Evolutionary conservation across 2,797 vertebrate genomes (phyloP).

Genomic region (Staurois parvus): DNA sequence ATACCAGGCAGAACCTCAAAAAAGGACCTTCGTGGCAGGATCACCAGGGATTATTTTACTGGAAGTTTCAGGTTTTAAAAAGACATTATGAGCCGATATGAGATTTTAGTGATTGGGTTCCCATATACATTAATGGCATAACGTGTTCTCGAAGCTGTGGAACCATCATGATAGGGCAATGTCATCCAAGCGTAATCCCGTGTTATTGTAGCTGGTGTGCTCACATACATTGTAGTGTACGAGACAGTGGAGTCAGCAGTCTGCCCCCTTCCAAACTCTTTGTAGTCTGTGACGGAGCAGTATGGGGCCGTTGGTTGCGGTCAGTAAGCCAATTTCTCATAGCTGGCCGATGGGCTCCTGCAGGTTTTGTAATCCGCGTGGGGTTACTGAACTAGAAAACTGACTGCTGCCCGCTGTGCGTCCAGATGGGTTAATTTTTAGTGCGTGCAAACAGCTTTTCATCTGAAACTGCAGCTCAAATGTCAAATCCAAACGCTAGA

Average conservation of each 20-base stretch:
- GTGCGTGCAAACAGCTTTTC: neutral
- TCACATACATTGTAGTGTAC: neutral
- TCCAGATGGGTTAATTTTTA: neutral
- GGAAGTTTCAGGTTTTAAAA: too few relatives aligned
- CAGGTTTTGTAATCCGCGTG: conserved; percentile 30
- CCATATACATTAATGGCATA: too few relatives aligned
- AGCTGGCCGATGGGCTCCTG: neutral
- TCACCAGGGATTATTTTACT: too few relatives aligned
- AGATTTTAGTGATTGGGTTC: too few relatives aligned
- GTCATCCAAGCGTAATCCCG: neutral
- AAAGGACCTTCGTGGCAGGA: too few relatives aligned
- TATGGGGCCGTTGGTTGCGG: neutral
- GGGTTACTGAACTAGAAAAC: conserved; percentile 37
- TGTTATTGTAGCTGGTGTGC: conserved; percentile 17
- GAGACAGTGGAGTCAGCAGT: conserved; percentile 20
- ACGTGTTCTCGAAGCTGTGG: too few relatives aligned
- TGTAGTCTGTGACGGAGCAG: conserved; percentile 6
- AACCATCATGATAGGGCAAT: neutral
- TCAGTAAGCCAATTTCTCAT: conserved; percentile 14
- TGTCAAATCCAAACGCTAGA: neutral
- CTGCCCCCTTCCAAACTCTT: neutral
- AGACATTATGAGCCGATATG: too few relatives aligned
- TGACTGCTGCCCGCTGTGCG: neutral
- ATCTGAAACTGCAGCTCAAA: neutral
- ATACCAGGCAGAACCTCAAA: too few relatives aligned